Base-by-base conservation (phyloP, 2,888 invertebrate species). In the Andrena flavipes region DNA sequence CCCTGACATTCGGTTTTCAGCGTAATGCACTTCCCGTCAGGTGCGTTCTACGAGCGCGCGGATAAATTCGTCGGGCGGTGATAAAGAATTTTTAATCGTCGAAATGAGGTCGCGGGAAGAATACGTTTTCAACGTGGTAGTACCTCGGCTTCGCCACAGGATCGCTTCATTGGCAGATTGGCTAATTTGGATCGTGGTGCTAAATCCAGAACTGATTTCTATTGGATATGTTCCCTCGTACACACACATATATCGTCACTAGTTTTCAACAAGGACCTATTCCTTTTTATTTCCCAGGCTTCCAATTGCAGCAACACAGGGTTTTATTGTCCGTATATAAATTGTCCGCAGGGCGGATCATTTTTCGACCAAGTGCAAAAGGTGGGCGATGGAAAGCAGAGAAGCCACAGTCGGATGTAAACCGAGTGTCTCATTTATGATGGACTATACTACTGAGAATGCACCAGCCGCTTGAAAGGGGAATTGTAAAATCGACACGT, bases 31-130 rank as follows among this genome's bases (percentile, higher is more conserved):
- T 83, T 79, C 51, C 62, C 76, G 84, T 80, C 88, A 85, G 88
- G 65, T 88, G 87, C 51, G 80, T 56, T 80, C 78, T 75, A 84
- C 51, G 75, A 68, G 72, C 51, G 20, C 48, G 68, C 42, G 63
- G 77, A 48, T 80, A 82, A 82, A 82, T 20, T 42, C 60, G 42
- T 51, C 65, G 69, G 29, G 51, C 6, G 63, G 54, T 8, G 73
- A 84, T 85, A 81, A 84, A 84, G 75, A 80, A 70, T 76, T 60
- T 84, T 85, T 80, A 87, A 87, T 87, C 80, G 84, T 20, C 71
- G 69, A 29, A 83, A 77, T 74, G 76, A 77, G 56, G 56, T n/a
- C 67, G 54, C 42, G 35, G 54, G 54, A 59, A 72, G 64, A 62
- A 77, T 42, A 33, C 60, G 30, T 62, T 84, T 76, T 70, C 10